A percentile compares a stretch with the other conserved stretches of the same genome.
phyloP scores from a whole-genome alignment of 2,888 invertebrate species.

The Chrysolina haemoptera region DNA sequence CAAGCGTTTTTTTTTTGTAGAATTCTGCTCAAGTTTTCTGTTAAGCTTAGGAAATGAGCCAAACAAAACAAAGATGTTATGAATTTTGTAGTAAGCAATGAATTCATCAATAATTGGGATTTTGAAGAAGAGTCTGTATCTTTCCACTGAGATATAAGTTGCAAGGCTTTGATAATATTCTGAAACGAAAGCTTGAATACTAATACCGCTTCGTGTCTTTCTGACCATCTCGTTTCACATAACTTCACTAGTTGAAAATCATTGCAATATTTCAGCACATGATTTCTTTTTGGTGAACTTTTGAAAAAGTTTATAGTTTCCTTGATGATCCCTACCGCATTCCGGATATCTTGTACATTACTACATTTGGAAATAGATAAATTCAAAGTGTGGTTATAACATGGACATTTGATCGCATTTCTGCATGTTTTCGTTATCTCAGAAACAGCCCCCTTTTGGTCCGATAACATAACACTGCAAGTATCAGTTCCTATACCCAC shows the following conservation, averaged over 20 bases:
- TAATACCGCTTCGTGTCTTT: conserved; percentile 31
- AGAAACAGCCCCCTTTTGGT: too few species aligned
- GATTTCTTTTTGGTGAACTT: conserved; percentile 1
- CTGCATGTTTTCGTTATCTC: background rate
- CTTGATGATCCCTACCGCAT: conserved; percentile 37
- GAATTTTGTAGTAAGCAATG: too few species aligned
- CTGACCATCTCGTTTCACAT: conserved; percentile 34
- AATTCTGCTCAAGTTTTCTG: too few species aligned
- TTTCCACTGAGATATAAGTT: conserved; percentile 33
- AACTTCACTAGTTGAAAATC: background rate
- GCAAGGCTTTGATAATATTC: conserved; percentile 31
- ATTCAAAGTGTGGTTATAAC: conserved; percentile 21
- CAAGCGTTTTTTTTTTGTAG: too few species aligned
- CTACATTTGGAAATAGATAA: conserved; percentile 29
- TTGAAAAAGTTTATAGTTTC: conserved; percentile 39
- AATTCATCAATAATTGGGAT: too few species aligned
- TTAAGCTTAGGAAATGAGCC: too few species aligned
- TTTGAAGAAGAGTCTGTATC: conserved; percentile 8
- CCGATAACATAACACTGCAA: conserved; percentile 6
- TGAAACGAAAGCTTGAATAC: conserved; percentile 19
- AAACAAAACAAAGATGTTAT: too few species aligned
- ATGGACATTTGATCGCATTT: conserved; percentile 34
- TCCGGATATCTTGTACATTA: conserved; percentile 34
- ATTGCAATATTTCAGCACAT: conserved; percentile 21
- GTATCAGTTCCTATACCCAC: conserved; percentile 34